Evolutionary conservation across 92 coral and sea anemone species (phyloP).

Genomic region (Plumapathes pennacea): DNA sequence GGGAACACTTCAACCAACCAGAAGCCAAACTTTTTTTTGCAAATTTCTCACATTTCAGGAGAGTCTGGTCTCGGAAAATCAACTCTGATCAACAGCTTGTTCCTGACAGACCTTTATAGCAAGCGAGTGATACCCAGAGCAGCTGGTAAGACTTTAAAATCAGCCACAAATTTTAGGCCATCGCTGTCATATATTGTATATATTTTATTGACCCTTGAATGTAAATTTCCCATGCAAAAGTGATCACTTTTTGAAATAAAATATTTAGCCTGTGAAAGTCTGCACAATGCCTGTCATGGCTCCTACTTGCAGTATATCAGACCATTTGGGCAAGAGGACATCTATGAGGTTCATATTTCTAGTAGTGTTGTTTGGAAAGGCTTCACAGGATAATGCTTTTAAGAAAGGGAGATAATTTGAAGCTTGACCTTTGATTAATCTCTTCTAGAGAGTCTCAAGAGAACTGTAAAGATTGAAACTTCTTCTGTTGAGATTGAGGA

Average conservation of each 20-base stretch:
- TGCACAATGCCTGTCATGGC: too few species aligned
- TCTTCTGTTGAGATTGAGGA: slow-evolving; percentile 99
- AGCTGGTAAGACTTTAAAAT: slow-evolving; percentile 84
- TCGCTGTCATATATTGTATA: too few species aligned
- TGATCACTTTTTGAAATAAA: too few species aligned
- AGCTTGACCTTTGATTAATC: too few species aligned
- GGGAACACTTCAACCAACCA: neutral
- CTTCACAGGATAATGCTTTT: neutral
- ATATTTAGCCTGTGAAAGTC: too few species aligned
- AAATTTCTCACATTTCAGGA: slow-evolving; percentile 40
- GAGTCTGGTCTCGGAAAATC: slow-evolving; percentile 98
- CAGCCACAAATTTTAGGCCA: too few species aligned
- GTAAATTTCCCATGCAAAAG: too few species aligned
- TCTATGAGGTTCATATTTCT: neutral
- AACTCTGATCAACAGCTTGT: slow-evolving; percentile 87
- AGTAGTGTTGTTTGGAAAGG: neutral
- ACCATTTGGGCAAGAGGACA: too few species aligned
- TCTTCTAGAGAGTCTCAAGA: slow-evolving; percentile 69
- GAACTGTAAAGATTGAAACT: slow-evolving; percentile 92
- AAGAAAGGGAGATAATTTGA: too few species aligned
- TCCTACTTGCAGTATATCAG: too few species aligned
- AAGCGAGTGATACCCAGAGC: slow-evolving; percentile 68
- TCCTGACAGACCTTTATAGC: slow-evolving; percentile 80
- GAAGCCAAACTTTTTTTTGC: neutral
- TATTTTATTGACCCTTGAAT: too few species aligned